Evolutionary conservation across 2,888 invertebrate species (phyloP).

Genomic region (Acanthacorydalis orientalis): DNA sequence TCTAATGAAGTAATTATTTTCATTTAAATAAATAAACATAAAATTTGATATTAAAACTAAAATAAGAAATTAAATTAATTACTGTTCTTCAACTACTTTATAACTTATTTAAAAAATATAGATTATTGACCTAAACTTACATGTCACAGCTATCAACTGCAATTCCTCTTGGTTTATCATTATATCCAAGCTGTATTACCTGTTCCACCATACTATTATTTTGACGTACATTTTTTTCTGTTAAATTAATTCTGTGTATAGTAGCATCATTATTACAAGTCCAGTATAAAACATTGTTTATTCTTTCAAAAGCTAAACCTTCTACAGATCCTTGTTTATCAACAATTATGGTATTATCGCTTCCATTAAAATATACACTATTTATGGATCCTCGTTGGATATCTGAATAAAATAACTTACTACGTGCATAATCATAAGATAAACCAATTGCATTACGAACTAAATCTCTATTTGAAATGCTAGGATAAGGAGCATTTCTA

Average conservation of each 20-base stretch:
- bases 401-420: slow-evolving; percentile 71
- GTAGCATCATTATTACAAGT: slow-evolving; percentile 67
- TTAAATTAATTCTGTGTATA: slow-evolving; percentile 40
- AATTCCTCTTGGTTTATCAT: slow-evolving; percentile 72
- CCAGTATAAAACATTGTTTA: slow-evolving; percentile 62
- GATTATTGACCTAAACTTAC: slow-evolving; percentile 17
- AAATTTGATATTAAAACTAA: no score
- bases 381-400: slow-evolving; percentile 75
- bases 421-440: slow-evolving; percentile 53
- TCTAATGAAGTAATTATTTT: no score
- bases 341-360: slow-evolving; percentile 48
- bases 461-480: slow-evolving; percentile 50
- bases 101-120: no score
- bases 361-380: slow-evolving; percentile 65
- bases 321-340: slow-evolving; percentile 71
- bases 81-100: no score
- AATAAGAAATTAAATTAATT: no score
- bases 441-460: slow-evolving; percentile 79
- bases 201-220: slow-evolving; percentile 28
- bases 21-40: no score
- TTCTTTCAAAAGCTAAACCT: slow-evolving; percentile 63
- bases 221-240: slow-evolving; percentile 21
- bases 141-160: slow-evolving; percentile 66
- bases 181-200: slow-evolving; percentile 45
- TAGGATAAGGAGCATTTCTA: slow-evolving; percentile 60